Conservation (phyloP, 2,888 invertebrate species). For the Drosophila nr. medialis region DNA sequence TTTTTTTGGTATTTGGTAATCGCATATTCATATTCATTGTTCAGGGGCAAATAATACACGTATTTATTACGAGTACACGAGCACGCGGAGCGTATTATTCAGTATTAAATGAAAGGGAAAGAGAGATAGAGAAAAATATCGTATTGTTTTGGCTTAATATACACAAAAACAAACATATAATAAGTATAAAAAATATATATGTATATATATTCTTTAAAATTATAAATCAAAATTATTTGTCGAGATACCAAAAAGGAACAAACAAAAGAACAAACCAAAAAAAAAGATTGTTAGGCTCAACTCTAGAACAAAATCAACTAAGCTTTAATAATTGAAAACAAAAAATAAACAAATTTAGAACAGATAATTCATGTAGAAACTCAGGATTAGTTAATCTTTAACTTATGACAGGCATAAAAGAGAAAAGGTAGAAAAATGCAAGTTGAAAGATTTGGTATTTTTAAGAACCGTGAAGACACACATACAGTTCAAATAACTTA, state of each 20-base stretch:
- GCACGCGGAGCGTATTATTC: constrained; percentile 55
- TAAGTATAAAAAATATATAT: constrained; percentile 48
- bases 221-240: constrained; percentile 4
- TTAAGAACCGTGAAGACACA: constrained; percentile 44
- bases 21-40: constrained; percentile 31
- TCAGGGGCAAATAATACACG: constrained; percentile 51
- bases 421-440: constrained; percentile 50
- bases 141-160: constrained; percentile 79
- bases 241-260: constrained; percentile 17
- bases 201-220: constrained; percentile 27
- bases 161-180: constrained; percentile 67
- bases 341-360: not conserved
- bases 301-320: constrained; percentile 12
- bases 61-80: constrained; percentile 46
- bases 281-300: constrained; percentile 23
- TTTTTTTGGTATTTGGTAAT: constrained; percentile 30
- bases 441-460: constrained; percentile 34
- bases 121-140: constrained; percentile 80
- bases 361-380: constrained; percentile 13
- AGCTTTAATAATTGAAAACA: constrained; percentile 7
- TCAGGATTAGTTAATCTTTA: constrained; percentile 37
- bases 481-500: constrained; percentile 42
- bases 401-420: constrained; percentile 51
- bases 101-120: constrained; percentile 76
- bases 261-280: constrained; percentile 17